Base-by-base conservation (phyloP, 2,888 invertebrate species). In the Hedya salicella region DNA sequence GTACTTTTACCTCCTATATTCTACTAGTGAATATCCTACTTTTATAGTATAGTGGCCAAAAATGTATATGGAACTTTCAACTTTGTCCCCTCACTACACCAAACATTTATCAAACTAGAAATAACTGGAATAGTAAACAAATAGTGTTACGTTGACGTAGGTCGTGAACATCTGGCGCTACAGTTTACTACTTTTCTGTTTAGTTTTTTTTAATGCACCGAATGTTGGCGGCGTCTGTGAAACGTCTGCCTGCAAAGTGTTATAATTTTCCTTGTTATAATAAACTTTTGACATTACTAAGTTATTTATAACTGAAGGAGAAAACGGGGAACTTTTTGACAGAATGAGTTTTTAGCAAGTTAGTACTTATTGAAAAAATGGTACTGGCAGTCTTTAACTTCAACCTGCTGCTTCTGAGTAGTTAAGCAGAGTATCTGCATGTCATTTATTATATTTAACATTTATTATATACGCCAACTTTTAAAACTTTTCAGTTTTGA, bases 41-140 rank as follows among this genome's bases (percentile, higher is more conserved):
- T 2, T 36, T 30, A 3, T 1, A 19, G 5, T 4, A 30, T 32
- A 5, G 14, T 8, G 16, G 14, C 3, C 46, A 11, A 13, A 46
- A 21, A 25, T 56, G n/a, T n/a, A 21, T 57, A 48, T 21, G 0
- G 0, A 1, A 40, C 44, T 21, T 17, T 19, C 17, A 72, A 68
- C 68, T 71, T 54, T 67, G 66, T 53, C 74, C 75, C 76, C 73
- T 74, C 73, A 73, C 71, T 66, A 57, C 68, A 68, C 68, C 71
- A 67, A 66, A 71, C 76, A 76, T 78, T 78, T 77, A 78, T 74
- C 72, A 75, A 77, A 76, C 76, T 74, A 70, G 70, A 77, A 78
- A 80, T 75, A 78, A 76, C 78, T 74, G 73, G 76, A 75, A 81
- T 84, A 78, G 84, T 86, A 86, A 86, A 85, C 83, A 84, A 66